Evolutionary conservation across 2,888 invertebrate genomes (phyloP), one percentile per base, ranked within the genome.

Genomic region (Drosophila picticornis): DNA sequence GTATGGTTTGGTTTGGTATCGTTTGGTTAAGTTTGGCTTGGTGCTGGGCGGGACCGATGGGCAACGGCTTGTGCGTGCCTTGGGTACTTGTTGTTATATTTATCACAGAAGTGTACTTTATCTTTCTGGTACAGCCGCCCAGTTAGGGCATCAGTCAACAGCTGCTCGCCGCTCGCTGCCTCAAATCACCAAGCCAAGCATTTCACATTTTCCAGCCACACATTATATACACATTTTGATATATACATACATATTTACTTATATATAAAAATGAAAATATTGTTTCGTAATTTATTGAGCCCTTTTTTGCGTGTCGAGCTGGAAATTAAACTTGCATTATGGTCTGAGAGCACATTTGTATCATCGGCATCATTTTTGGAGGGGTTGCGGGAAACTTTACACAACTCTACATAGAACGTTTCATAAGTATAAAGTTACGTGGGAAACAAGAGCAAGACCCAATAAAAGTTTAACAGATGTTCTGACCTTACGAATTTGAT

Each of bases 11-110:
- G 40, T 11, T 19, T 16, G 51, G 31, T 29, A 25, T 25, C 22
- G 46, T 84, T 84, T 73, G 77, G 77, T 84, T 90, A 4, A 40
- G 13, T 9, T 19, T 11, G 25, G 22, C 16, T 27, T 66, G 72
- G 70, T 9, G 66, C 58, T 57, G 86, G 65, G 59, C 36, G 52
- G 46, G 57, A 22, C 57, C 68, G 77, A 65, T 72, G 87, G 75
- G 81, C 77, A 74, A 90, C 69, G 83, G 69, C 86, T 88, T 84
- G 86, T 90, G 81, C 89, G 89, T 86, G 90, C 87, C 87, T 88
- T 81, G 90, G 90, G 85, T 85, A 85, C 90, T 90, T 87, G 89
- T 90, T 90, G 81, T 84, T 90, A 90, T 90, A 90, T 86, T 86
- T 86, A 90, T 87, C 84, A 89, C 77, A 77, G 80, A 69, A 81